These are phyloP conservation scores for Mimachlamys varia DNA, from an alignment of 2,888 invertebrate species.

Conservation along the genomic window DNA sequence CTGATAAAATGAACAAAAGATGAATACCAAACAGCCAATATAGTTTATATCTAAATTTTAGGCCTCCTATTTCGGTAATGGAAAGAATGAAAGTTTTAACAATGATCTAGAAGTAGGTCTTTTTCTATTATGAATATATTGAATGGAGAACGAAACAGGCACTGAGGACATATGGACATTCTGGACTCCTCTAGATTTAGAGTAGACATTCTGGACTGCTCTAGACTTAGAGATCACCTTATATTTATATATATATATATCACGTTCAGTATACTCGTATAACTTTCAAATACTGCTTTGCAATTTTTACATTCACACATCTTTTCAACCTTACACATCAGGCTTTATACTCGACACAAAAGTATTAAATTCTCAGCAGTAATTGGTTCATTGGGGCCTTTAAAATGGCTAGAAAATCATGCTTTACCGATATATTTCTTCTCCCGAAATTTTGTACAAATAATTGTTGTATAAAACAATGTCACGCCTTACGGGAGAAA, in stretches of 20 bases:
- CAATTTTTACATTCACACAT: background rate
- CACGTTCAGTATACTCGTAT: background rate
- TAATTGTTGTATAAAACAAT: background rate
- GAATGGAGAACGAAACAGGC: background rate
- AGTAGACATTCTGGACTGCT: background rate
- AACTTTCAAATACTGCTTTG: background rate
- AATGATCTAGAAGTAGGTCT: too few relatives aligned
- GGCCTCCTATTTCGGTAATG: background rate
- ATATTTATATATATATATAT: background rate
- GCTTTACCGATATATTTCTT: background rate
- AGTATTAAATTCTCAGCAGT: background rate
- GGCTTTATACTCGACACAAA: background rate
- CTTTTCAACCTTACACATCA: background rate
- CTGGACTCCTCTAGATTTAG: background rate
- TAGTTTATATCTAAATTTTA: background rate
- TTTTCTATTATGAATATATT: too few relatives aligned
- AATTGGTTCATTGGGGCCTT: background rate
- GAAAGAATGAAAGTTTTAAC: too few relatives aligned
- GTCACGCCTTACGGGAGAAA: background rate
- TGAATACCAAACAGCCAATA: background rate
- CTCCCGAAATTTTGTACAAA: background rate
- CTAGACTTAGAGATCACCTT: background rate
- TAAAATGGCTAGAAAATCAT: background rate
- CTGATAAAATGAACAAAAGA: background rate
- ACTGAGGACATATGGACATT: background rate